A percentile compares a stretch with the other conserved stretches of the same genome.
These are phyloP conservation scores for Octodon degus DNA, from an alignment of 2,113 vertebrate genomes.

Conservation along the genomic window DNA sequence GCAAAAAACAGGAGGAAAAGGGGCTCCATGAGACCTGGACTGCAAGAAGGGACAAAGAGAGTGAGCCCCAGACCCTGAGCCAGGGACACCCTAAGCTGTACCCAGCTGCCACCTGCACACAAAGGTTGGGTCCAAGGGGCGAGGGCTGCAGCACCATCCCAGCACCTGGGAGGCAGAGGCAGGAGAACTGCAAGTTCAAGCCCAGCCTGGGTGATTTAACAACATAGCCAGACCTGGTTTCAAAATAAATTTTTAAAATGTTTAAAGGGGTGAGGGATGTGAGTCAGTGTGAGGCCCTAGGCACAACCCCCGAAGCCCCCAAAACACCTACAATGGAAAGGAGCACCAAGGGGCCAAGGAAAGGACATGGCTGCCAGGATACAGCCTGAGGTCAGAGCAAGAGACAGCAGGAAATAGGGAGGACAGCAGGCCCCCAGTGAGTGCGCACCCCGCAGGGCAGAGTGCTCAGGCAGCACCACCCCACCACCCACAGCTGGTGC, in stretches of 20 bases:
- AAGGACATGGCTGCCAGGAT: background rate
- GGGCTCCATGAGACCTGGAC: background rate
- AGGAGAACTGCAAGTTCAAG: background rate
- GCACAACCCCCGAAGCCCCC: background rate
- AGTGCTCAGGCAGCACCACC: accelerated
- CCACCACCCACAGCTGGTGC: background rate
- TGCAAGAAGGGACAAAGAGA: background rate
- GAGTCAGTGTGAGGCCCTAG: background rate
- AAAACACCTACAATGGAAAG: background rate
- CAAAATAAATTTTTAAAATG: background rate
- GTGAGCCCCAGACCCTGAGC: background rate
- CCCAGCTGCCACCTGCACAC: background rate
- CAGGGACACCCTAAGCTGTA: background rate
- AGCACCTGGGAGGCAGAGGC: background rate
- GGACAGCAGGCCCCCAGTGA: background rate
- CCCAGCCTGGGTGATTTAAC: background rate
- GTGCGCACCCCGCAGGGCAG: background rate
- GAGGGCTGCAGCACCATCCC: background rate
- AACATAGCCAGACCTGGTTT: background rate
- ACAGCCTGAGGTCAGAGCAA: background rate
- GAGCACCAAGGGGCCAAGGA: background rate
- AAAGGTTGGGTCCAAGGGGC: background rate
- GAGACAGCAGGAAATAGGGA: background rate
- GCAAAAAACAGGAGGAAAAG: background rate
- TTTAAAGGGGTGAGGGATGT: background rate